Evolutionary conservation across 2,113 vertebrate genomes (phyloP), one percentile per base, ranked within the genome.

Genomic region (Callipepla californica): DNA sequence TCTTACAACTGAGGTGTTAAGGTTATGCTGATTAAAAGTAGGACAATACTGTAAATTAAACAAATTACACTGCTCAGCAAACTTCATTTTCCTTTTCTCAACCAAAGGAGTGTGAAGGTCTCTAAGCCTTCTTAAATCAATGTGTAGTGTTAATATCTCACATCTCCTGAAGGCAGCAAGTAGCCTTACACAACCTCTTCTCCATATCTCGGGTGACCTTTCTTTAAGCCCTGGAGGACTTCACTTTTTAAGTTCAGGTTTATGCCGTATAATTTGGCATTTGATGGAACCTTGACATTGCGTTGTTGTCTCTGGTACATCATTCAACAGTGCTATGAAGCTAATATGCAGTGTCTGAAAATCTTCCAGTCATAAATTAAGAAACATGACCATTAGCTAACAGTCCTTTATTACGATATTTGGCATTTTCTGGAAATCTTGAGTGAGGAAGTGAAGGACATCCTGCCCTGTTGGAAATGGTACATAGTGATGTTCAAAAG

Each of bases 111-210:
- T 17, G 9, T 18, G 30, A 87, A 91, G 18, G 34, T 61, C 17
- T 82, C 63, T 47, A 82, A 85, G 72, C 8, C 14, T 68, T 59
- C 6, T 78, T 76, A 93, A 90, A 87, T 70, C 79, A 87, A 91
- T 90, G n/a, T 2, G 2, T 63, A 82, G 93, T 55, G 34, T 76
- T 93, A 85, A 85, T 82, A 62, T 19, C 44, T 90, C 20, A 6
- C 30, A 57, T 65, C 38, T 85, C 66, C 79, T 70, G 18, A 93
- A 79, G 32, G 62, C 11, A 68, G 28, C 45, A 42, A 80, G n/a
- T 78, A 50, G 47, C 23, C 38, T 75, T 38, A n/a, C 38, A 42
- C 32, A 47, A 25, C 25, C 28, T 65, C 5, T 44, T 68, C 14
- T 76, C 70, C 30, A 16, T 57, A 14, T 82, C 57, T 80, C 10